Evolutionary conservation across 2,113 vertebrate genomes (phyloP), one percentile per base, ranked within the genome.

Genomic region (Gasterosteus nipponicus): DNA sequence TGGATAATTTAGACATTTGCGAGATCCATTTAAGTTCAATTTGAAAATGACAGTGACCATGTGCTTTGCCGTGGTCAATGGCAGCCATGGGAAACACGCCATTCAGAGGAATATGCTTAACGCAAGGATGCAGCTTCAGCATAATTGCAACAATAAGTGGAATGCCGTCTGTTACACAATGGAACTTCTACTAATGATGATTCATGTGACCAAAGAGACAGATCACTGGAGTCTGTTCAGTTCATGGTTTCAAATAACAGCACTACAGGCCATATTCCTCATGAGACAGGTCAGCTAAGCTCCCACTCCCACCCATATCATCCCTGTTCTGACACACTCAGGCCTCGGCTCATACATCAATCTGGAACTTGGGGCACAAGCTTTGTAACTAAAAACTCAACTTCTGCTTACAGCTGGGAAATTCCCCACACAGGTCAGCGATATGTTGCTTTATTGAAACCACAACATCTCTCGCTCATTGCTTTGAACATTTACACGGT

Each of bases 1-100:
- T 94, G 91, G 92, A 93, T 93, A 89, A 94, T 92, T 90, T 80
- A 75, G 84, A 80, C 83, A 92, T 91, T 87, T 89, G 79, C 87
- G 64, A 86, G 75, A 89, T 75, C 81, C 70, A 92, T 92, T 93
- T 91, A 91, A 87, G 85, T 88, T 90, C 86, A 94, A 92, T 94
- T 91, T 10, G 78, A 91, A 90, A 91, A 91, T 91, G 83, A 92
- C 88, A 91, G 84, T 51, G 75, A 89, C 82, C 87, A 89, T 92
- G 89, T 77, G 86, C 76, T 80, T 85, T 85, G 87, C 87, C 88
- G 85, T 88, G 67, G 82, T 26, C 73, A 76, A 86, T 89, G 67
- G 82, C 73, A 73, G 71, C 73, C 77, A 89, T 89, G 91, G 82
- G 87, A 90, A 93, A 89, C 76, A 54, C 56, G 38, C 73, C 61